Base-by-base conservation (phyloP, 2,888 invertebrate species). In the Tenthredo notha region DNA sequence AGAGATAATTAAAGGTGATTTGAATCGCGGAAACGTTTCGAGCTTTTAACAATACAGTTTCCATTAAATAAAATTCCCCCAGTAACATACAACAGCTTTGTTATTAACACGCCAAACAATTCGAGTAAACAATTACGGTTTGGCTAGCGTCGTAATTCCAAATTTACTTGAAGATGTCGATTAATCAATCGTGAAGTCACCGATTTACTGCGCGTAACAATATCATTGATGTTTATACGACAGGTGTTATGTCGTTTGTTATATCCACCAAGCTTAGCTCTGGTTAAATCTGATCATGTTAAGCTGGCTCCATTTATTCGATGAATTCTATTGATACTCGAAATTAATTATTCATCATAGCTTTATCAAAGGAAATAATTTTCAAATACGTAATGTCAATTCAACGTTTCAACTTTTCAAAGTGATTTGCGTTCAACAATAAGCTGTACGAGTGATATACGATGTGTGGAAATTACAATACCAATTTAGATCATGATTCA, bases 91-190 rank as follows among this genome's bases (percentile, higher is more conserved):
- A 40, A 21, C 72, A 74, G 72, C 40, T 70, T 70, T 74, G 72
- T 74, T 74, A 43, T 37, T 40, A 25, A 9, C 40, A 43, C 72
- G 72, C 40, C 43, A 21, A 74, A 74, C 72, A 74, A 74, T 74
- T 12, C 10, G 72, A 2, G 72, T 74, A 74, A 74, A 74, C 72
- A 74, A 74, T 74, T 10, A 43, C 21, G 72, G 72, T 74, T 74
- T 21, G 25, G 72, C 6, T 4, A 74, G 72, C 40, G 40, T 43
- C 72, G 43, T 74, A 10, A 74, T 43, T 43, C 29, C 72, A 21
- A 43, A 74, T 74, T 74, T 74, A 74, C 72, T 74, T 25, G 40
- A 43, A 74, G 21, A 77, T 54, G 54, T 77, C 77, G 15, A 77
- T 54, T 77, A 50, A 54, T 50, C 77, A 77, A 50, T 77, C 33